Conservation (phyloP, 2,113 vertebrate genomes). For the Synchiropus splendidus region DNA sequence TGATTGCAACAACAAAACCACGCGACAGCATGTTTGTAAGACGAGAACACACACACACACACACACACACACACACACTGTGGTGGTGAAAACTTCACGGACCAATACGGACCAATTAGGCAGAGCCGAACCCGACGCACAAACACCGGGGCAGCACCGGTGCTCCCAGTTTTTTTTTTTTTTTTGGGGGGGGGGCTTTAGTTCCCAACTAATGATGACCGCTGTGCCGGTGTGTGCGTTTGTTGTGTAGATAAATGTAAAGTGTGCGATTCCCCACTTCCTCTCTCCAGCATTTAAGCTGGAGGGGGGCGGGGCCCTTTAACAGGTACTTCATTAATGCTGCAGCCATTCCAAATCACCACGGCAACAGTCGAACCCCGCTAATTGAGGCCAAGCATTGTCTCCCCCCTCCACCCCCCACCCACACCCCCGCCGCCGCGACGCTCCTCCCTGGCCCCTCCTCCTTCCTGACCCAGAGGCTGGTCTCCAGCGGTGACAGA, state of each 20-base stretch:
- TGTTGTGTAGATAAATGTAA: constrained; percentile 31
- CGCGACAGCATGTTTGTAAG: constrained; percentile 54
- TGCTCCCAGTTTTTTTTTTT: constrained; percentile 49
- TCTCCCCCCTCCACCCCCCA: constrained; percentile 56
- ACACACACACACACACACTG: constrained; percentile 47
- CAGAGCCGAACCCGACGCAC: constrained; percentile 22
- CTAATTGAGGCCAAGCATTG: constrained; percentile 71
- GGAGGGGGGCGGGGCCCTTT: constrained; percentile 67
- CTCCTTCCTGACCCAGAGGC: constrained; percentile 56
- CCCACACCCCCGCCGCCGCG: constrained; percentile 47
- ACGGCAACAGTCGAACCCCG: constrained; percentile 60
- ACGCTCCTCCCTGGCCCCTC: constrained; percentile 51
- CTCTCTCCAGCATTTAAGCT: constrained; percentile 58
- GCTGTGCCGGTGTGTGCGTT: constrained; percentile 21
- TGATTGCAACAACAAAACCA: constrained; percentile 57
- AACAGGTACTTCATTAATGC: constrained; percentile 77
- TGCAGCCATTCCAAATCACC: constrained; percentile 60
- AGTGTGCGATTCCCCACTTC: constrained; percentile 32
- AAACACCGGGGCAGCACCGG: constrained; percentile 32
- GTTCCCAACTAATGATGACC: constrained; percentile 74
- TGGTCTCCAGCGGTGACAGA: constrained; percentile 50
- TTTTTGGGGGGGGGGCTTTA: constrained; percentile 58
- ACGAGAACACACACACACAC: constrained; percentile 43
- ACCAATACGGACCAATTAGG: constrained; percentile 68
- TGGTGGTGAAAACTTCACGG: constrained; percentile 57